Evolutionary conservation across 2,888 invertebrate genomes (phyloP), one percentile per base, ranked within the genome.

Genomic region (Harpalus rubripes): DNA sequence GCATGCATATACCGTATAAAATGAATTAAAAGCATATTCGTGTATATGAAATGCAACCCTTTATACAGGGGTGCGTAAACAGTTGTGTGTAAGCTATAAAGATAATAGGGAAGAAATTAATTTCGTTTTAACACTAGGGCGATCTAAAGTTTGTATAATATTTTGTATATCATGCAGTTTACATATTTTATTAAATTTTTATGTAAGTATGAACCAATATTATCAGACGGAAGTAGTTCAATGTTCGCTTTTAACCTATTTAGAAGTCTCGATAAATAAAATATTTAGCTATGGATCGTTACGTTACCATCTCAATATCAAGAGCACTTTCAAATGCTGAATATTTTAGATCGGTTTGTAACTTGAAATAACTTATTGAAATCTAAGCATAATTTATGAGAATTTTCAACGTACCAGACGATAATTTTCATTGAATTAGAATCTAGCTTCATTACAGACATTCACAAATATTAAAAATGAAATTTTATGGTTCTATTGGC

Each of bases 11-110:
- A 52, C 44, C 44, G 44, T 52, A 52, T 52, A 52, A 52, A 52
- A 52, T 6, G 44, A 52, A 63, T 63, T 63, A 63, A 63, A 63
- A 63, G 63, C 63, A 63, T 63, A 63, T 63, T 63, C 63, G 22
- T 63, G 63, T 63, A 52, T 52, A 52, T 52, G 44, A 52, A 52
- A 52, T 52, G 44, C 44, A 52, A 52, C 44, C 44, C 44, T 52
- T 10, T 10, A 12, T 12, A 52, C 44, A 52, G 44, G 44, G 44
- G 44, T 52, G 44, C 44, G 44, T 52, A 52, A 52, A 52, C 44
- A 52, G 44, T 52, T 52, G 44, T 52, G 44, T 12, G 44, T 12
- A 52, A 12, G 44, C 44, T 12, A 52, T 52, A 52, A 52, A 52
- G 44, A 52, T 52, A 52, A 52, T 52, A 10, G 44, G 44, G 44